These are phyloP conservation scores for Apostichopus leukothele DNA, from an alignment of 53 echinoderm and acorn worm species.

Conservation along the genomic window DNA sequence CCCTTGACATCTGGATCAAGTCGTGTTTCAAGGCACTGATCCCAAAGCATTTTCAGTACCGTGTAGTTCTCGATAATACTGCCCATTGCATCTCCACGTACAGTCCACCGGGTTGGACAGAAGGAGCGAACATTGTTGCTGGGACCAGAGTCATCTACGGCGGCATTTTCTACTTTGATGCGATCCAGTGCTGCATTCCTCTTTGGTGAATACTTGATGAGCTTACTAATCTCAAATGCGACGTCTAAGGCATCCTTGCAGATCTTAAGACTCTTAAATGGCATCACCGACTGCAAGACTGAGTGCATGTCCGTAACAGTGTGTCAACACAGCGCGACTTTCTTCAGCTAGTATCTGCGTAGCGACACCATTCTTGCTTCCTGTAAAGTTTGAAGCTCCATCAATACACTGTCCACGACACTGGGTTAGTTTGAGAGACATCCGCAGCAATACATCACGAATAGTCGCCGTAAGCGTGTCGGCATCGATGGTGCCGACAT, in stretches of 20 bases:
- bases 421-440: not conserved
- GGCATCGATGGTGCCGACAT: too few relatives aligned
- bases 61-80: conserved; percentile 26
- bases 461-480: too few relatives aligned
- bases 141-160: not conserved
- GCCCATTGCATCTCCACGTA: not conserved
- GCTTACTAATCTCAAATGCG: not conserved
- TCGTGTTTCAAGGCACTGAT: conserved; percentile 23
- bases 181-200: not conserved
- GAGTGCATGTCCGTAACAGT: conserved; percentile 19
- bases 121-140: too few relatives aligned
- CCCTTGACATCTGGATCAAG: conserved; percentile 20
- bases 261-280: not conserved
- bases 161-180: conserved; percentile 7
- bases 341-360: conserved; percentile 1
- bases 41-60: not conserved
- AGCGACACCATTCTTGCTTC: conserved; percentile 9
- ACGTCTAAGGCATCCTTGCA: not conserved
- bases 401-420: conserved; percentile 42
- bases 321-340: not conserved
- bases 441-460: not conserved
- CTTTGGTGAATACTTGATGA: conserved; percentile 9
- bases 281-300: conserved; percentile 31
- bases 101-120: conserved; percentile 15
- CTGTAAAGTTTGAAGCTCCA: not conserved